These are phyloP conservation scores for Ictalurus punctatus DNA, from an alignment of 2,113 vertebrate species.

Conservation along the genomic window DNA sequence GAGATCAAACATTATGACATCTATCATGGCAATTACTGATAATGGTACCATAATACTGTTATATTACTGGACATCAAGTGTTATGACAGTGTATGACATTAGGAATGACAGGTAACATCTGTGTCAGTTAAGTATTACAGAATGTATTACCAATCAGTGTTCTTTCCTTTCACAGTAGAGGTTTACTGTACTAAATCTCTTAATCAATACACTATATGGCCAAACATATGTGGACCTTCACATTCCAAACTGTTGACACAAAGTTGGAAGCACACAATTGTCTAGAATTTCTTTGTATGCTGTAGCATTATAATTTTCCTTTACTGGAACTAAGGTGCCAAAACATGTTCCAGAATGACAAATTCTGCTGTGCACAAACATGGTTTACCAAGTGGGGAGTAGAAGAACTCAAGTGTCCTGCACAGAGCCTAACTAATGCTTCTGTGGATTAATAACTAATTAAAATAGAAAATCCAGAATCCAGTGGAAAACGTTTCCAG, in stretches of 20 bases:
- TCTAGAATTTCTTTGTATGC: not conserved
- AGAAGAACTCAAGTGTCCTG: not conserved
- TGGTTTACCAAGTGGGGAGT: not conserved
- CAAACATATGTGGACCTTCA: not conserved
- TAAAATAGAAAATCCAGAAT: no score
- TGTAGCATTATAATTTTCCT: not conserved
- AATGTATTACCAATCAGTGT: not conserved
- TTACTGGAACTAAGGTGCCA: not conserved
- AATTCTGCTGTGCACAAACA: not conserved
- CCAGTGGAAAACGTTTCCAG: not conserved
- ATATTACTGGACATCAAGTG: not conserved
- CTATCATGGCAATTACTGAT: not conserved
- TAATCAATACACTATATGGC: not conserved
- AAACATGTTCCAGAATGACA: not conserved
- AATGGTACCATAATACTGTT: not conserved
- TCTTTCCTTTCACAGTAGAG: not conserved
- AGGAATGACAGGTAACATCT: not conserved
- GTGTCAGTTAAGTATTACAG: not conserved
- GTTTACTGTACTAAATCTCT: not conserved
- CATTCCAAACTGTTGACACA: not conserved
- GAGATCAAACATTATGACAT: not conserved
- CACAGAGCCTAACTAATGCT: not conserved
- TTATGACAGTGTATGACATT: not conserved
- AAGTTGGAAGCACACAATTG: not conserved
- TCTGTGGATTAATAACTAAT: not conserved